These are phyloP conservation scores for Eudasyphora cyanicolor DNA, from an alignment of 2,888 invertebrate genomes.

Conservation along the genomic window DNA sequence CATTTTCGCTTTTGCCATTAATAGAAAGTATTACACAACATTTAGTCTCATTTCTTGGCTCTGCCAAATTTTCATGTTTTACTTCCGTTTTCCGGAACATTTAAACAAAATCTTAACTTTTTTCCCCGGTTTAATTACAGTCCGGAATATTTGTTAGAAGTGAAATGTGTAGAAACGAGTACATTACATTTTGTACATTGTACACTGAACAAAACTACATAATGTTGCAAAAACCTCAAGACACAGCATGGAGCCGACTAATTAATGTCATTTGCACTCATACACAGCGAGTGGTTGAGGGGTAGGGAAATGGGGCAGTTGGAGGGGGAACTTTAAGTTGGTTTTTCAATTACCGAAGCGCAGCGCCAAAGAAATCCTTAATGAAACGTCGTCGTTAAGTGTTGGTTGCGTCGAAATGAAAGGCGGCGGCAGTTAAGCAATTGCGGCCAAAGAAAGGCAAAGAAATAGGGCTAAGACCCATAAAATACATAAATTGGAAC, in stretches of 20 bases:
- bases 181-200: slow-evolving; percentile 22
- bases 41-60: background rate
- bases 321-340: slow-evolving; percentile 50
- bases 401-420: slow-evolving; percentile 9
- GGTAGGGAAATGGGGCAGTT: background rate
- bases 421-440: slow-evolving; percentile 39
- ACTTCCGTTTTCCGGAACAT: slow-evolving; percentile 57
- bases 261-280: slow-evolving; percentile 63
- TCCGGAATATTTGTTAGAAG: slow-evolving; percentile 25
- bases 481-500: slow-evolving; percentile 24
- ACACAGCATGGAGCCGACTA: slow-evolving; percentile 56
- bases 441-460: too few species aligned
- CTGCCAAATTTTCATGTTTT: slow-evolving; percentile 27
- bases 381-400: slow-evolving; percentile 46
- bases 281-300: background rate
- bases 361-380: slow-evolving; percentile 33
- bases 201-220: too few species aligned
- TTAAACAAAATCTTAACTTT: slow-evolving; percentile 45
- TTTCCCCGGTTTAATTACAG: slow-evolving; percentile 43
- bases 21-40: background rate
- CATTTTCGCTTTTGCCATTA: background rate
- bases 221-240: slow-evolving; percentile 19
- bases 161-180: slow-evolving; percentile 20
- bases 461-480: slow-evolving; percentile 16
- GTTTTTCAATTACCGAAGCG: slow-evolving; percentile 54